Conservation (phyloP, 2,797 vertebrate genomes). For the Chloroceryle inda region DNA sequence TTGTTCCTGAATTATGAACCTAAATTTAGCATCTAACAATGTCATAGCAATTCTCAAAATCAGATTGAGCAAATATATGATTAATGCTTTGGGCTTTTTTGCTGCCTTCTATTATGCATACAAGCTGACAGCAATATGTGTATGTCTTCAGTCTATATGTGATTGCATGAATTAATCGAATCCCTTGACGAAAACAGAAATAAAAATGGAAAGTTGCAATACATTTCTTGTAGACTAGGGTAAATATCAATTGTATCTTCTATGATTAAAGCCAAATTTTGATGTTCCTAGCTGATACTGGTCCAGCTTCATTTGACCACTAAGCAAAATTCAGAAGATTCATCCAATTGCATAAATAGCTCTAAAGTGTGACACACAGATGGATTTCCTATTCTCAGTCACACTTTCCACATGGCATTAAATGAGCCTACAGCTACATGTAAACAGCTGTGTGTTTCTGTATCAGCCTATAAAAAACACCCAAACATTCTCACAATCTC, state of each 20-base stretch:
- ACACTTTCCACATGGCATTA: not conserved
- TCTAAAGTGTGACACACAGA: accelerated
- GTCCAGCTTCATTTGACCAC: not conserved
- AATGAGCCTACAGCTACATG: not conserved
- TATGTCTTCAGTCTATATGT: not conserved
- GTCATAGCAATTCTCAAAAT: not conserved
- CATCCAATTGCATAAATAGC: not conserved
- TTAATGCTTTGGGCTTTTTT: not conserved
- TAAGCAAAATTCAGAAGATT: not conserved
- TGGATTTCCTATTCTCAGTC: not conserved
- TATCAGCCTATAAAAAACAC: not conserved
- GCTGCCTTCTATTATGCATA: not conserved
- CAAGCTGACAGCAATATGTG: not conserved
- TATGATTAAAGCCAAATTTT: not conserved
- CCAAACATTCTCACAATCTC: not conserved
- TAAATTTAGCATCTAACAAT: not conserved
- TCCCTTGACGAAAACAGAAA: accelerated
- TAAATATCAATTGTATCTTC: not conserved
- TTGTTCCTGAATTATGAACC: not conserved
- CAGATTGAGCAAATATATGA: not conserved
- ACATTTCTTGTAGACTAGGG: not conserved
- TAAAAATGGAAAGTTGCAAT: not conserved
- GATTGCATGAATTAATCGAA: not conserved
- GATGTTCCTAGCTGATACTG: not conserved
- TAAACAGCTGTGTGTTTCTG: not conserved